phyloP scores from a whole-genome alignment of 2,113 vertebrate genomes.

The Corythaixoides concolor region DNA sequence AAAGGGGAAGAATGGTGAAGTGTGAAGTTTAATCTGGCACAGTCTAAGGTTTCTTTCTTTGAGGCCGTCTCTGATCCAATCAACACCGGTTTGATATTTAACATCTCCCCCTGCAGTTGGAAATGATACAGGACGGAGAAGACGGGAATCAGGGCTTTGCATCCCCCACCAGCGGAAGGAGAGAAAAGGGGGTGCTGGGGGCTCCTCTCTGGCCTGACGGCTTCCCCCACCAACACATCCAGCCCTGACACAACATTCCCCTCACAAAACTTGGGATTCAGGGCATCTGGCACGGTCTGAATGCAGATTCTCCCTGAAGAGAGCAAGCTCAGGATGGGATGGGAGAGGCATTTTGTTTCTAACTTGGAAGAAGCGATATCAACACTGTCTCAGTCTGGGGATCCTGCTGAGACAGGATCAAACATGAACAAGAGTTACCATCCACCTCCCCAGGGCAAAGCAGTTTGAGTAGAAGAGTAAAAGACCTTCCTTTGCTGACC shows the following conservation, averaged over 20 bases:
- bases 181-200: neutral
- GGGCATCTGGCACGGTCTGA: constrained; percentile 24
- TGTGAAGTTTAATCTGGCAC: constrained; percentile 68
- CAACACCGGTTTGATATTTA: constrained; percentile 64
- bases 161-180: neutral
- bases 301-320: constrained; percentile 40
- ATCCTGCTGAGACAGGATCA: neutral
- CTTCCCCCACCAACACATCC: neutral
- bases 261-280: neutral
- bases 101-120: constrained; percentile 63
- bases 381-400: neutral
- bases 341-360: constrained; percentile 44
- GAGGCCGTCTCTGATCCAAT: constrained; percentile 43
- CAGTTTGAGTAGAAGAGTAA: neutral
- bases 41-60: constrained; percentile 43
- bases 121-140: constrained; percentile 16
- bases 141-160: neutral
- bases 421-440: neutral
- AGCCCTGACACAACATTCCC: neutral
- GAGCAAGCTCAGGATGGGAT: constrained; percentile 13
- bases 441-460: neutral
- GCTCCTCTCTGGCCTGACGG: neutral
- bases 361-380: neutral
- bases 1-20: constrained; percentile 56
- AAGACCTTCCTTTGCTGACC: neutral